These are phyloP conservation scores for Orchesellides sinensis DNA, from an alignment of 2,888 invertebrate species.

Conservation along the genomic window DNA sequence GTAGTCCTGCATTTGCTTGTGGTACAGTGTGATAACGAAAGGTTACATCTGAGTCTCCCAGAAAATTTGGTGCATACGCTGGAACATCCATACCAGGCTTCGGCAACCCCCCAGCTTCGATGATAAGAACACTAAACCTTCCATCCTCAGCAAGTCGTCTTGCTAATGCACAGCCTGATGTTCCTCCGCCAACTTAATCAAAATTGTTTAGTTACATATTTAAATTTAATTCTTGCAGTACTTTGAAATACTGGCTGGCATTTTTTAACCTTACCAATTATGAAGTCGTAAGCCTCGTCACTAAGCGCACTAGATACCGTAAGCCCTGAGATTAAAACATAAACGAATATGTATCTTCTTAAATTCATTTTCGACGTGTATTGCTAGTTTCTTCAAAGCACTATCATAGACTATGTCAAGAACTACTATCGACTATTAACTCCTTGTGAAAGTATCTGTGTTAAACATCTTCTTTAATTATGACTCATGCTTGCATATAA, in stretches of 20 bases:
- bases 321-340: too few species aligned
- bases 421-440: too few species aligned
- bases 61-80: not conserved
- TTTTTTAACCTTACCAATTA: slow-evolving; percentile 1
- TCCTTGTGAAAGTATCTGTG: too few species aligned
- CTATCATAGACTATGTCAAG: too few species aligned
- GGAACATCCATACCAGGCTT: not conserved
- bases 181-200: slow-evolving; percentile 41
- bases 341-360: too few species aligned
- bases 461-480: too few species aligned
- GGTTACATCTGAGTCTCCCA: not conserved
- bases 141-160: slow-evolving; percentile 31
- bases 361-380: too few species aligned
- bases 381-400: too few species aligned
- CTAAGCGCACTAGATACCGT: not conserved
- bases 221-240: not conserved
- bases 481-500: too few species aligned
- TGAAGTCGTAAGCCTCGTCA: not conserved
- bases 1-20: not conserved
- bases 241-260: not conserved
- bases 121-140: slow-evolving; percentile 7
- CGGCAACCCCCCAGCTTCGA: slow-evolving; percentile 35
- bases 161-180: slow-evolving; percentile 35
- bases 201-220: not conserved
- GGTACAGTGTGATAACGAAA: slow-evolving; percentile 4